Conservation (phyloP, 2,113 vertebrate genomes). For the Petroica traversi region DNA sequence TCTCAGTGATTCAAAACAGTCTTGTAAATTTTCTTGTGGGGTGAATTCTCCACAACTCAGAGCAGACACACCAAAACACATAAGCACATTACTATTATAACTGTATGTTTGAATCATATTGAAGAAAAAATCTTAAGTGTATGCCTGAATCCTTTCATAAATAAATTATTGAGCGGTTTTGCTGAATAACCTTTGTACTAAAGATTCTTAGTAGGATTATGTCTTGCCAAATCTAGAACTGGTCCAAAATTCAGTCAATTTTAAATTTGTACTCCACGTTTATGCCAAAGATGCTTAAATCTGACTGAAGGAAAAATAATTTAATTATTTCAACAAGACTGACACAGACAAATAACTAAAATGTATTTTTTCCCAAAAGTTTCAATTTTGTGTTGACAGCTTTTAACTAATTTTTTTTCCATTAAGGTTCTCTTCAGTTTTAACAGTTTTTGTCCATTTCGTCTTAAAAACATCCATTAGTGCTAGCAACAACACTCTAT, state of each 20-base stretch:
- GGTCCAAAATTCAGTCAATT: neutral
- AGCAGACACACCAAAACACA: neutral
- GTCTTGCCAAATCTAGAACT: neutral
- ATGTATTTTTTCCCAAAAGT: fast-evolving
- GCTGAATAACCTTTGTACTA: neutral
- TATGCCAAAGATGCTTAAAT: fast-evolving
- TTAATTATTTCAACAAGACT: neutral
- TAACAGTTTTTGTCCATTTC: neutral
- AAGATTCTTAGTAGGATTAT: neutral
- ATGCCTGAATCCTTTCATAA: neutral
- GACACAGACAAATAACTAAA: neutral
- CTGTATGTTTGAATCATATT: neutral
- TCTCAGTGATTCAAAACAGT: neutral
- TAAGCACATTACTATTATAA: neutral
- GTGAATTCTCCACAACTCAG: neutral
- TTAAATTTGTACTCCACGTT: neutral
- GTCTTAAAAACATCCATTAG: neutral
- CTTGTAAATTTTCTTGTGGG: neutral
- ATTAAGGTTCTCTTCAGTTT: neutral
- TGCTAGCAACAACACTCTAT: neutral
- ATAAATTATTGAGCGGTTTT: neutral
- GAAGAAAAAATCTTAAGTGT: neutral
- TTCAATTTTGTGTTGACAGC: neutral
- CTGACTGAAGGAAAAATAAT: neutral
- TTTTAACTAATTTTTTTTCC: neutral